These are phyloP conservation scores for Ypsolopha scabrella DNA, from an alignment of 2,888 invertebrate genomes.

Conservation along the genomic window DNA sequence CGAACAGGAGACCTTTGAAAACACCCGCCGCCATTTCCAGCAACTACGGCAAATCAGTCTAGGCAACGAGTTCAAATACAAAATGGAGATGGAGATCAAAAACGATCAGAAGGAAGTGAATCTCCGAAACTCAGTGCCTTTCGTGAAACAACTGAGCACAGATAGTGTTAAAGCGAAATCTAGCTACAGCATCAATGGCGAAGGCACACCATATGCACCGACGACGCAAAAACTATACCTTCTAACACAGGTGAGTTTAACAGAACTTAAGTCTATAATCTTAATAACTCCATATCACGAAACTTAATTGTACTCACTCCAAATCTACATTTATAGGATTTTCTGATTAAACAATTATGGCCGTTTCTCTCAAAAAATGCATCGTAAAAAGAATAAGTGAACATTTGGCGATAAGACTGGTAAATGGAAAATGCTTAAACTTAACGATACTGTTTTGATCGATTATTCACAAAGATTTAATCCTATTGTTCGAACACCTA, in stretches of 20 bases:
- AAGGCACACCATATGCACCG: constrained; percentile 53
- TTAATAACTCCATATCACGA: too few relatives aligned
- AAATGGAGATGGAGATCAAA: constrained; percentile 75
- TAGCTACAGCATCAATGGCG: constrained; percentile 52
- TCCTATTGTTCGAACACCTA: not conserved
- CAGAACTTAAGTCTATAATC: too few relatives aligned
- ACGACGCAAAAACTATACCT: constrained; percentile 66
- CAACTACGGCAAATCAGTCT: constrained; percentile 72
- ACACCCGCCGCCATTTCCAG: constrained; percentile 72
- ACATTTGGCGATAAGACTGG: not conserved
- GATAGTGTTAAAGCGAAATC: constrained; percentile 69
- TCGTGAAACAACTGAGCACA: constrained; percentile 70
- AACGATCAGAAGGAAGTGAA: constrained; percentile 66
- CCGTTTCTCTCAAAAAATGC: too few relatives aligned
- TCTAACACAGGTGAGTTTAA: constrained; percentile 50
- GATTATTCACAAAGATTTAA: not conserved
- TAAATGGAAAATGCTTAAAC: not conserved
- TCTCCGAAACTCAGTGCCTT: constrained; percentile 71
- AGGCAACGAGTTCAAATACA: constrained; percentile 73
- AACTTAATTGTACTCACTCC: too few relatives aligned
- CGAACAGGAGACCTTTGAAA: constrained; percentile 67
- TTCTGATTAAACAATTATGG: too few relatives aligned
- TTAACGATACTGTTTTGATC: too few relatives aligned
- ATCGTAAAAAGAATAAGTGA: not conserved
- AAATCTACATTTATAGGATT: too few relatives aligned